Base-by-base conservation (phyloP, 2,888 invertebrate species). In the Lasioglossum morio region DNA sequence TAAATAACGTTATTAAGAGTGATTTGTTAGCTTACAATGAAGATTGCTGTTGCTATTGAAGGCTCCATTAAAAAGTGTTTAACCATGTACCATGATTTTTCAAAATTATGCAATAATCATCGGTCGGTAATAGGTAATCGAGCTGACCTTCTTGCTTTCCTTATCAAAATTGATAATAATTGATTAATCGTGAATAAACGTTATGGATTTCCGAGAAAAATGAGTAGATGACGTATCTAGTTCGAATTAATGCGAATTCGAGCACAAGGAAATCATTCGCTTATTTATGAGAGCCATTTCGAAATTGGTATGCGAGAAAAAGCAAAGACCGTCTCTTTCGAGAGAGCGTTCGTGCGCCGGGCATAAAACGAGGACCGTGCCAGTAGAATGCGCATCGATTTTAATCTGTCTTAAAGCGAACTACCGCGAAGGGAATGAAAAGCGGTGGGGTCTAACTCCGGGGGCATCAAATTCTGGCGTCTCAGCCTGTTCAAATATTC, bases 401-500 rank as follows among this genome's bases (percentile, higher is more conserved):
- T 69, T 69, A 69, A 69, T 69, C 37, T 37, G 37, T 40, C 40
- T 70, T 70, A 70, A 70, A 70, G 40, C 70, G n/a, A n/a, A 40
- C 70, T 2, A 0, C n/a, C 37, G n/a, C n/a, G 40, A 40, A 12
- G 40, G n/a, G 37, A 40, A 70, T 70, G 40, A 70, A 70, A 70
- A n/a, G n/a, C 14, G n/a, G 70, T 12, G 69, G 69, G 40, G n/a
- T 40, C 37, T 69, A 10, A 69, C 69, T 16, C 4, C 14, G n/a
- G 40, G 23, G 70, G 23, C 70, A 70, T 40, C n/a, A 70, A 70
- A 70, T 40, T 70, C 70, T 14, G 70, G 70, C 70, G 70, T 70
- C 40, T 70, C 70, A 40, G 70, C 70, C 69, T 37, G 40, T 70
- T 70, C 40, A 70, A 40, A 70, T 70, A 70, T 70, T 70, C 70